Conservation (phyloP, 2,888 invertebrate species). For the Ethmia dodecea region DNA sequence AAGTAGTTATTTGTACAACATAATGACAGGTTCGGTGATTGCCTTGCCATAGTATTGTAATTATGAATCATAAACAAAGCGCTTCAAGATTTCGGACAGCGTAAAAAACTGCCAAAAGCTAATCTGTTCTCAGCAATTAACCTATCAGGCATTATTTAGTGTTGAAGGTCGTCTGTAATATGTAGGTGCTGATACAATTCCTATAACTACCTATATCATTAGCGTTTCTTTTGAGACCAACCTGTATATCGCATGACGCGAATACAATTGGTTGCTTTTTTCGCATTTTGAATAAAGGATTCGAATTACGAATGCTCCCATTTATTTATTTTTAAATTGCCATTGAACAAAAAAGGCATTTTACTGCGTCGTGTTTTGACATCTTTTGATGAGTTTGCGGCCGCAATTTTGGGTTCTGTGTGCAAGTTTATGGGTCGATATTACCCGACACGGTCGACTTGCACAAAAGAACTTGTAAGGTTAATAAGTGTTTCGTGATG, state of each 20-base stretch:
- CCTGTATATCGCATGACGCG: not conserved
- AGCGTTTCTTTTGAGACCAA: not conserved
- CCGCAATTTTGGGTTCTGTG: slow-evolving; percentile 40
- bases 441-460: slow-evolving; percentile 35
- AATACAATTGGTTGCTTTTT: slow-evolving; percentile 23
- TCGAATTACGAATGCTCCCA: slow-evolving; percentile 26
- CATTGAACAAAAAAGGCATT: slow-evolving; percentile 44
- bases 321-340: slow-evolving; percentile 44
- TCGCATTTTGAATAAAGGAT: slow-evolving; percentile 30
- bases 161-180: slow-evolving; percentile 60
- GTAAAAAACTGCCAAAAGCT: slow-evolving; percentile 69
- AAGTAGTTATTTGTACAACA: slow-evolving; percentile 69
- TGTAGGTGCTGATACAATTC: slow-evolving; percentile 47
- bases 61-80: slow-evolving; percentile 73
- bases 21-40: slow-evolving; percentile 72
- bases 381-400: slow-evolving; percentile 46
- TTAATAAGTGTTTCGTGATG: slow-evolving; percentile 32
- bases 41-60: slow-evolving; percentile 62
- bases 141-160: slow-evolving; percentile 67
- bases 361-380: slow-evolving; percentile 42
- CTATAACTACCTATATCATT: slow-evolving; percentile 20
- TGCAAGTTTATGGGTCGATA: slow-evolving; percentile 34
- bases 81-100: slow-evolving; percentile 39
- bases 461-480: slow-evolving; percentile 37
- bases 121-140: slow-evolving; percentile 71